These are phyloP conservation scores for Eublepharis macularius DNA, from an alignment of 2,113 vertebrate species.

Conservation along the genomic window DNA sequence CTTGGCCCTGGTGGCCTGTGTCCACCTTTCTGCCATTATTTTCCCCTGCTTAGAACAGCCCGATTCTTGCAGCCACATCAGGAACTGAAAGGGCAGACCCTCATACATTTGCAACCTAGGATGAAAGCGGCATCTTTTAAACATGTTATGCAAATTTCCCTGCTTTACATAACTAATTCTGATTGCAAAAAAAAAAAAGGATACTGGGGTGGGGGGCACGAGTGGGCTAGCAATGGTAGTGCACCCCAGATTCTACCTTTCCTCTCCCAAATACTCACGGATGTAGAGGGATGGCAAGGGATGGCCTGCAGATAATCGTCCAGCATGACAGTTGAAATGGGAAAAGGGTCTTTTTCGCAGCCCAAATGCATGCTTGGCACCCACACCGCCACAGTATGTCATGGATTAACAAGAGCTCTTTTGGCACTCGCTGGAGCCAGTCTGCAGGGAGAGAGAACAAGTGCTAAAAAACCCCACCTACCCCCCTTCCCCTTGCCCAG, in stretches of 20 bases:
- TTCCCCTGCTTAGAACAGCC: background rate
- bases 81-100: background rate
- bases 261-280: background rate
- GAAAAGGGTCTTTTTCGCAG: background rate
- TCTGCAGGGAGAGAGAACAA: slow-evolving; percentile 52
- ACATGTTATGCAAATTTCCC: slow-evolving; percentile 31
- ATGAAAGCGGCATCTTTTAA: slow-evolving; percentile 29
- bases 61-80: background rate
- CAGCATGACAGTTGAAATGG: background rate
- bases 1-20: background rate
- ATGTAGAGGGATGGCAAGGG: background rate
- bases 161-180: slow-evolving; percentile 34
- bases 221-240: background rate
- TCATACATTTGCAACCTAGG: background rate
- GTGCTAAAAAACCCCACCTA: slow-evolving; percentile 42
- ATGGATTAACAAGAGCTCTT: slow-evolving; percentile 41
- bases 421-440: slow-evolving; percentile 41
- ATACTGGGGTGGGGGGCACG: background rate
- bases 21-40: background rate
- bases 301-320: background rate
- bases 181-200: background rate
- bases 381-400: slow-evolving; percentile 4
- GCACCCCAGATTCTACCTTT: background rate
- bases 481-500: slow-evolving; percentile 31
- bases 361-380: background rate